These are phyloP conservation scores for Acanthosepion lycidas DNA, from an alignment of 2,888 invertebrate species.

Conservation along the genomic window DNA sequence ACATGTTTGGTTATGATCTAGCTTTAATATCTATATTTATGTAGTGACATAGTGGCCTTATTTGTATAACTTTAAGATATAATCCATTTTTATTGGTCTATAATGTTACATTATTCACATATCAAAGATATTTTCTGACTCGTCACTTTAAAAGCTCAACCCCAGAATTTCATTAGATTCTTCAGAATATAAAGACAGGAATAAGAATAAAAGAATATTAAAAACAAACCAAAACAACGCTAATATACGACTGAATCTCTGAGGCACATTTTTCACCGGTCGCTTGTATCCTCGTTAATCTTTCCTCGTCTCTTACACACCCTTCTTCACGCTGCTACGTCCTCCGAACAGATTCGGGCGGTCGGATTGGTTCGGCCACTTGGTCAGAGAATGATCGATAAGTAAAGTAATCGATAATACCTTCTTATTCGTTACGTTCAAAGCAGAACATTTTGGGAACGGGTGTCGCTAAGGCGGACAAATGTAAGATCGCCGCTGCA, in stretches of 20 bases:
- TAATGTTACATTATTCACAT: too few relatives aligned
- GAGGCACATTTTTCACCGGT: not conserved
- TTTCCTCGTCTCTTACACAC: not conserved
- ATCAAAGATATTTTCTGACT: too few relatives aligned
- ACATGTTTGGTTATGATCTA: too few relatives aligned
- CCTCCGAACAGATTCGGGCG: not conserved
- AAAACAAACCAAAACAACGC: not conserved
- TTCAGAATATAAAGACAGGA: too few relatives aligned
- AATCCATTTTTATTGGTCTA: too few relatives aligned
- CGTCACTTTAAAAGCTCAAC: too few relatives aligned
- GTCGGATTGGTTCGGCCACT: not conserved
- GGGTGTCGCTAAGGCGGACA: not conserved
- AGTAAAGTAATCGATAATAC: not conserved
- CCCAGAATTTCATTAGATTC: too few relatives aligned
- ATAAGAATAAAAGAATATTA: too few relatives aligned
- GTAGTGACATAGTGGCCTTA: too few relatives aligned
- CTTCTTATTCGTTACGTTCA: not conserved
- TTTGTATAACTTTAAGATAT: too few relatives aligned
- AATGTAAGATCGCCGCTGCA: not conserved
- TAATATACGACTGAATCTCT: not conserved
- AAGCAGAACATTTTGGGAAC: slow-evolving; percentile 10
- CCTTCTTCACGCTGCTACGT: not conserved
- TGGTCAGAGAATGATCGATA: not conserved
- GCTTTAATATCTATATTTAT: too few relatives aligned
- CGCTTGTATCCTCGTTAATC: not conserved